Base-by-base conservation (phyloP, 1,140 invertebrate genomes). In the Caenorhabditis brenneri region DNA sequence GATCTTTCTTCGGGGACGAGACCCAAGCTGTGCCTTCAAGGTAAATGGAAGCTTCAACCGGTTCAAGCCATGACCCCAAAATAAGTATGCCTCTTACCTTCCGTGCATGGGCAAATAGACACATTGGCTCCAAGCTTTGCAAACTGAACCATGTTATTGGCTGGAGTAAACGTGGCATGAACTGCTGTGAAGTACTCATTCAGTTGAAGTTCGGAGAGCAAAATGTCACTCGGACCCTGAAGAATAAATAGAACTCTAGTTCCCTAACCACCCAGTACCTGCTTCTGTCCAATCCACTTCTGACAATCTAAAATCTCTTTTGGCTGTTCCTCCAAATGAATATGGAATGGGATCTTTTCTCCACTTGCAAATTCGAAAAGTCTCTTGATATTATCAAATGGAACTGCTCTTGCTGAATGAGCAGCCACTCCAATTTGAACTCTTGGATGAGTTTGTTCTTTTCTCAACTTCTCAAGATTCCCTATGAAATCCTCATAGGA, bases 241-340 rank as follows among this genome's bases (percentile, higher is more conserved):
- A 42, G 27, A 16, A 42, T 31, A 16, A 69, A 27, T 27, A 48
- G 27, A 31, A 33, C 39, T 10, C 15, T 22, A 19, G 15, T 5
- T 15, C 19, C 31, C 29, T 12, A 19, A 19, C 19, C 0, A 36
- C 3, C 39, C 3, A 19, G 42, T 3, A 74, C 65, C 36, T 74
- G 42, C 36, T 58, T 60, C 49, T 36, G 82, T 79, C 65, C 55
- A 49, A 33, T 69, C 83, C n/a, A 79, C 29, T 46, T 24, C 69
- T 46, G 86, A 36, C 53, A 89, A 60, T 51, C 87, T n/a, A 84
- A 33, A 51, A 90, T 84, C 78, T 90, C 89, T 31, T 87, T 88
- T 15, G 89, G 89, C 65, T 90, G 89, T 80, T 90, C 89, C 79
- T 90, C 89, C 46, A 90, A 82, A 81, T 90, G 89, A 33, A 91